These are phyloP conservation scores for Palythoa caribaeorum DNA, from an alignment of 92 coral and sea anemone species.

Conservation along the genomic window DNA sequence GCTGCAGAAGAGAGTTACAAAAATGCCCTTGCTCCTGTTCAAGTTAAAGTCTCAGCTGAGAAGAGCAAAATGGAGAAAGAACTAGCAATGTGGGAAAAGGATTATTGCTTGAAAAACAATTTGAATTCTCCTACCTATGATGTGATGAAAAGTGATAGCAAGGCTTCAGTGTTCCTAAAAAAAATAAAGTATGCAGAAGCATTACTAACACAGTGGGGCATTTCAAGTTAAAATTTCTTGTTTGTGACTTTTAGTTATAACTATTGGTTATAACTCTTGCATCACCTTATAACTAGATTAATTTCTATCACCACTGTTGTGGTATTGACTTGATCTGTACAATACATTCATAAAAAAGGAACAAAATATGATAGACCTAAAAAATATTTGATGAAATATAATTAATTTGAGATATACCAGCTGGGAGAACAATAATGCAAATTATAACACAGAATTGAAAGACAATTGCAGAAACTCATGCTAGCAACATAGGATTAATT, in stretches of 20 bases:
- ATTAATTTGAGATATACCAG: background rate
- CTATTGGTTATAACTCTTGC: constrained; percentile 23
- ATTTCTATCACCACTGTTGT: constrained; percentile 19
- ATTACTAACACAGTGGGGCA: background rate
- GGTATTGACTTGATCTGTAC: constrained; percentile 29
- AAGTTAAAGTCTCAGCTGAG: background rate
- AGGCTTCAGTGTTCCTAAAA: constrained; percentile 3
- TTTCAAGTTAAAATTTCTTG: background rate
- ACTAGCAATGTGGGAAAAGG: background rate
- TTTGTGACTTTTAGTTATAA: background rate
- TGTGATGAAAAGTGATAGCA: background rate
- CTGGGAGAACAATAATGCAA: background rate
- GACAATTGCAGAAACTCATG: background rate
- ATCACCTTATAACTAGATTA: background rate
- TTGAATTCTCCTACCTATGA: constrained; percentile 4
- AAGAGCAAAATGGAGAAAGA: background rate
- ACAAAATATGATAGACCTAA: constrained; percentile 17
- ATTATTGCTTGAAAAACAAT: constrained; percentile 3
- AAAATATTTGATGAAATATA: constrained; percentile 6
- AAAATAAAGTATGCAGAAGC: too few species aligned
- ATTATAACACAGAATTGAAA: background rate
- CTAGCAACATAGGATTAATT: background rate
- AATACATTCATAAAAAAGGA: background rate
- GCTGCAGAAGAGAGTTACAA: constrained; percentile 8
- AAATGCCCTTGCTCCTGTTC: constrained; percentile 1